A percentile compares a stretch with the other conserved stretches of the same genome.
Conservation (phyloP, 1,140 invertebrate genomes). For the Drosophila albomicans region DNA sequence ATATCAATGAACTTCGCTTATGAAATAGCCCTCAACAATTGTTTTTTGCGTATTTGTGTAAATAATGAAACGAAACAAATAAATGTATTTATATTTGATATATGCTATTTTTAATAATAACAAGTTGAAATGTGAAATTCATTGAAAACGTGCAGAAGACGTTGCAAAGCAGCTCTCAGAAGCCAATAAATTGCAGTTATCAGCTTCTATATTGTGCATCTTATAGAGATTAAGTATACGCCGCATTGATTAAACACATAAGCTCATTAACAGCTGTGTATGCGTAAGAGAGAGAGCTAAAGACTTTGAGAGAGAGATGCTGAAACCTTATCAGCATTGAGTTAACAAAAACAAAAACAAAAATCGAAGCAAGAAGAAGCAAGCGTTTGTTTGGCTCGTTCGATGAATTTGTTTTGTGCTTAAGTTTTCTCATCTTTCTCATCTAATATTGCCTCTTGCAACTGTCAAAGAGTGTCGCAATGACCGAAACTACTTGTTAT, state of each 20-base stretch:
- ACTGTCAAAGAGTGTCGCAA: constrained; percentile 24
- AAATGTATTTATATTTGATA: constrained; percentile 43
- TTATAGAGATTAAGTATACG: constrained; percentile 68
- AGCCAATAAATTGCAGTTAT: constrained; percentile 67
- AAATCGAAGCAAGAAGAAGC: constrained; percentile 29
- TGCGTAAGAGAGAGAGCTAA: constrained; percentile 1
- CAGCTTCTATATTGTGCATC: constrained; percentile 47
- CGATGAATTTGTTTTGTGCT: background rate
- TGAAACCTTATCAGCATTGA: constrained; percentile 53
- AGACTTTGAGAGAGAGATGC: background rate
- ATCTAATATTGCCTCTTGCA: constrained; percentile 36
- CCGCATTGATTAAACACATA: constrained; percentile 26
- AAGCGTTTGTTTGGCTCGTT: constrained; percentile 41
- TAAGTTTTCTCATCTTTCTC: background rate
- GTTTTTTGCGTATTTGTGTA: constrained; percentile 43
- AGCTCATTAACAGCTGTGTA: constrained; percentile 8
- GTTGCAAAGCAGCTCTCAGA: constrained; percentile 37
- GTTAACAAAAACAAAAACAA: constrained; percentile 21
- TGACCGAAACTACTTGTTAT: constrained; percentile 25
- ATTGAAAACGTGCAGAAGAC: constrained; percentile 67
- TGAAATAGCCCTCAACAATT: constrained; percentile 67
- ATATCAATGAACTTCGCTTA: constrained; percentile 81
- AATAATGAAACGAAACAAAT: constrained; percentile 10
- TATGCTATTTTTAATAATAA: constrained; percentile 47
- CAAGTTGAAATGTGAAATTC: constrained; percentile 57